A percentile compares a stretch with the other conserved stretches of the same genome.
phyloP scores from a whole-genome alignment of 2,888 invertebrate species.

The Xanthia togata region DNA sequence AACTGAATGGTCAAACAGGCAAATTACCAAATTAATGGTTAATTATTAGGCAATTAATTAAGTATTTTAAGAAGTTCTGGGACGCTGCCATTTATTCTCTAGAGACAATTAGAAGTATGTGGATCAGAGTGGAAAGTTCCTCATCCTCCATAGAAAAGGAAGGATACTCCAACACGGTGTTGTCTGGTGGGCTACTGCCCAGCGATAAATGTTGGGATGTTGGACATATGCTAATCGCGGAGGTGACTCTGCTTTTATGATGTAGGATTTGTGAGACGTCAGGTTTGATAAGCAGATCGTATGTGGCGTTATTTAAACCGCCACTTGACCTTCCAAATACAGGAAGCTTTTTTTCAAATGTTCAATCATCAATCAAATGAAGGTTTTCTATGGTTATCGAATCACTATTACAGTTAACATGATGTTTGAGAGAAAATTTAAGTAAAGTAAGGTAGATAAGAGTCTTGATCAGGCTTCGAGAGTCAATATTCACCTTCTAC shows the following conservation, averaged over 20 bases:
- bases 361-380: background rate
- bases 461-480: background rate
- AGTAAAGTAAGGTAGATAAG: background rate
- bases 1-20: background rate
- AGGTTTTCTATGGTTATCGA: background rate
- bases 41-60: background rate
- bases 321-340: too few relatives aligned
- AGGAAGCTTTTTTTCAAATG: background rate
- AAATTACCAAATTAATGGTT: background rate
- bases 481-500: background rate
- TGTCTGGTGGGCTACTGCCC: background rate
- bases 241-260: background rate
- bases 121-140: too few relatives aligned
- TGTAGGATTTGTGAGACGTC: background rate
- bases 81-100: background rate
- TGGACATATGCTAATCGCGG: background rate
- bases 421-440: background rate
- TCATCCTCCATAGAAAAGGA: background rate
- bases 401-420: background rate
- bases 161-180: background rate
- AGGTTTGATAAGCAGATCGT: background rate
- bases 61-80: background rate
- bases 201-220: background rate
- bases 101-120: background rate
- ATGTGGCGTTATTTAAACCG: background rate